A percentile compares a stretch with the other conserved stretches of the same genome.
Conservation (phyloP, 2,797 vertebrate genomes). For the Sebastes itinus region DNA sequence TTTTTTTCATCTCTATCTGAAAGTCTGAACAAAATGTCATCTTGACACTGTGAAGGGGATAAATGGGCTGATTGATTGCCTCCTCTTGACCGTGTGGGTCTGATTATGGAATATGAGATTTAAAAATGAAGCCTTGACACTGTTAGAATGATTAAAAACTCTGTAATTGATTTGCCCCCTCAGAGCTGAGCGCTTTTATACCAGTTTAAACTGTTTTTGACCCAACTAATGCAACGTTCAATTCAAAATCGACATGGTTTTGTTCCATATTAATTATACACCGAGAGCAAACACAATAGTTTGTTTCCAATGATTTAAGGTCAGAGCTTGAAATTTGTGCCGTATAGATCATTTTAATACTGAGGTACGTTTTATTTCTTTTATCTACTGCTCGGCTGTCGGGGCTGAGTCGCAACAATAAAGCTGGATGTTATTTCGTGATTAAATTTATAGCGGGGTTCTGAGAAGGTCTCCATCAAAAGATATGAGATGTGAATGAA, state of each 20-base stretch:
- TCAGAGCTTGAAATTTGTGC: constrained; percentile 1
- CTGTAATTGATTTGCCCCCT: not conserved
- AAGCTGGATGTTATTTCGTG: constrained; percentile 26
- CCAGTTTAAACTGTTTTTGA: not conserved
- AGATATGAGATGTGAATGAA: constrained; percentile 37
- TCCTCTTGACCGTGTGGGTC: not conserved
- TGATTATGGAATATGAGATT: constrained; percentile 9
- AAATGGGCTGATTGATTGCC: constrained; percentile 18
- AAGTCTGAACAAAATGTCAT: constrained; percentile 3
- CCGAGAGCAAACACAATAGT: not conserved
- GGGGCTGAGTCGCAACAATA: not conserved
- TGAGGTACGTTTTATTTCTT: constrained; percentile 15
- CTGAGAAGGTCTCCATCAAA: constrained; percentile 20
- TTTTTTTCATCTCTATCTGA: not conserved
- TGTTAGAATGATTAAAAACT: constrained; percentile 10
- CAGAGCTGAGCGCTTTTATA: not conserved
- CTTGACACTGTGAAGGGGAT: constrained; percentile 1
- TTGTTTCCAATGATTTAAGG: constrained; percentile 16
- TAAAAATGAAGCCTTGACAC: constrained; percentile 13
- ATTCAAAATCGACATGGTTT: not conserved
- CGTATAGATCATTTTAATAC: constrained; percentile 16
- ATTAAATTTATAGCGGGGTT: constrained; percentile 27
- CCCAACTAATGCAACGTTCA: not conserved
- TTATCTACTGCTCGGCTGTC: constrained; percentile 17
- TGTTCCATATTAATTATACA: not conserved